Percentiles rank a stretch among this genome's conserved stretches.
phyloP scores from a whole-genome alignment of 1,140 invertebrate species.

The Elymnias hypermnestra region DNA sequence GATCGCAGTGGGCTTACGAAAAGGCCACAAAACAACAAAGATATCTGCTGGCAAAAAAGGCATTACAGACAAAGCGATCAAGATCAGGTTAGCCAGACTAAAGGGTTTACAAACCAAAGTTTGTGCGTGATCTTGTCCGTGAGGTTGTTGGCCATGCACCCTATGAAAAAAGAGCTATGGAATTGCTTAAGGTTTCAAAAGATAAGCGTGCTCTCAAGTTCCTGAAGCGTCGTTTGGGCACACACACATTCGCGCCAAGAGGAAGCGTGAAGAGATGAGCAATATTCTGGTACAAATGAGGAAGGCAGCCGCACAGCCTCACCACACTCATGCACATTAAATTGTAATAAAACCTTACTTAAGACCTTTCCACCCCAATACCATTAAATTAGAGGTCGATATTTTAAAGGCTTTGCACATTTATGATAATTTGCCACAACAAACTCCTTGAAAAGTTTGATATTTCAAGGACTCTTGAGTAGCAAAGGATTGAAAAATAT shows the following conservation, averaged over 20 bases:
- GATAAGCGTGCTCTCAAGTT: slow-evolving; percentile 99
- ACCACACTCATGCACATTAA: slow-evolving; percentile 59
- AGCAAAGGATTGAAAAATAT: no score
- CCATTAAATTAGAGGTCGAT: no score
- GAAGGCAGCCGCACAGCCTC: slow-evolving; percentile 89
- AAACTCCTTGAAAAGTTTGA: no score
- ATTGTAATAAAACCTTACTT: slow-evolving; percentile 40
- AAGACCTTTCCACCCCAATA: no score
- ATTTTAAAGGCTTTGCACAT: no score
- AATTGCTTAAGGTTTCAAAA: slow-evolving; percentile 97
- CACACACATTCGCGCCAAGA: slow-evolving; percentile 97
- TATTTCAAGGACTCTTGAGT: no score
- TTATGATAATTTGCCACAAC: no score
- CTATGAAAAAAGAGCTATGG: slow-evolving; percentile 98
- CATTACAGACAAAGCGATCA: slow-evolving; percentile 82
- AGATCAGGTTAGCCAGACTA: slow-evolving; percentile 87
- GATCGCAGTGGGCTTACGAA: slow-evolving; percentile 94
- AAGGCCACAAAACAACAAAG: no score
- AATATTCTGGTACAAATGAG: slow-evolving; percentile 95
- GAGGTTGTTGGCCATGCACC: slow-evolving; percentile 99
- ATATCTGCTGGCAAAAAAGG: slow-evolving; percentile 84
- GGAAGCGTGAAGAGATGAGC: slow-evolving; percentile 98
- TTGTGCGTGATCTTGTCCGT: slow-evolving; percentile 95
- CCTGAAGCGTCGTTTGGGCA: slow-evolving; percentile 96
- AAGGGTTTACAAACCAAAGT: slow-evolving; percentile 96